Base-by-base conservation (phyloP, 92 coral and sea anemone genomes). In the Epizoanthus scotinus region DNA sequence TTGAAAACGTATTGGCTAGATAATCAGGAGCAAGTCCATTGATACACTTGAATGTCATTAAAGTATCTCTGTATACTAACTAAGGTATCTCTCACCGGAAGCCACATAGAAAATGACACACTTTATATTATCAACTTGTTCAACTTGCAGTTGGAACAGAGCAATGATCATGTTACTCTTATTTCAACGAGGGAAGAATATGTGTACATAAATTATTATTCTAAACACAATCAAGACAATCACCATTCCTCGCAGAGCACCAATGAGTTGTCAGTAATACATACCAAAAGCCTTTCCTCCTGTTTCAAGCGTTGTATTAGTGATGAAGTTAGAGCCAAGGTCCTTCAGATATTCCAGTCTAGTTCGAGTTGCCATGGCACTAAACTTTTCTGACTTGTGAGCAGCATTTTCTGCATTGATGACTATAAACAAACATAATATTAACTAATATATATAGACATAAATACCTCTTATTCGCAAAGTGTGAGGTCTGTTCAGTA, bases 361-460 rank as follows among this genome's bases (percentile, higher is more conserved):
- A 19, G 99, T 95, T 52, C 99, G 89, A 49, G 91, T 92, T 66
- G 99, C 99, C 99, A 95, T 95, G 65, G 99, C 97, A 78, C 99
- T 94, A 73, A 95, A 95, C 78, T 95, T 95, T 65, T 95, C 98
- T 0, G 99, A 95, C 77, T 95, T 95, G 88, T 95, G 99, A 28
- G 99, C 99, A 18, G 99, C 99, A 87, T 95, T 95, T 84, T 95
- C 99, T 25, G 99, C 99, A 87, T 95, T 95, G 50, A 95, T 95
- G 42, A 95, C 99, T 95, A 47, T 26, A 63, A 78, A 65, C 25
- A 50, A 20, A 70, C n/a, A 34, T 6, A 44, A 42, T 34, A 34
- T 9, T 42, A 42, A 42, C 13, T 42, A 8, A 44, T 14, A 6
- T n/a, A 28, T 25, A 27, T 13, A 47, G 14, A 47, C 52, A 47